phyloP scores from a whole-genome alignment of 2,797 vertebrate species.

The Sylvia borin region DNA sequence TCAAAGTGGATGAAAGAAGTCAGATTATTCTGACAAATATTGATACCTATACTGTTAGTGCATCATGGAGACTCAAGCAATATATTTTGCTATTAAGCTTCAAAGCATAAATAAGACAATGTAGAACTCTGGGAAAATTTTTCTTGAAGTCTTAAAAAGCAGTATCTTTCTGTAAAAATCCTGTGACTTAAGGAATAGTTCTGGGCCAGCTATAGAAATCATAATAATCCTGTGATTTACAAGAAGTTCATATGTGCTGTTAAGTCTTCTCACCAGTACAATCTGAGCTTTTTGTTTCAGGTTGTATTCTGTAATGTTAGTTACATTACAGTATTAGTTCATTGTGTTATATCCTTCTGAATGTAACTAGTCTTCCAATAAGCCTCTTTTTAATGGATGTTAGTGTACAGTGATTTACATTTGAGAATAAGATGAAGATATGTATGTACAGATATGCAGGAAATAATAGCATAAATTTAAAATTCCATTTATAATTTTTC shows the following conservation, averaged over 20 bases:
- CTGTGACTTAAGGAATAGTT: neutral
- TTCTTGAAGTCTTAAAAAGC: neutral
- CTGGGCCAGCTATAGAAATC: neutral
- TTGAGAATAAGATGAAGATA: neutral
- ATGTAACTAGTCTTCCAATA: neutral
- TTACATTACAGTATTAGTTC: neutral
- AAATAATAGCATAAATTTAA: neutral
- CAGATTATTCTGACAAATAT: neutral
- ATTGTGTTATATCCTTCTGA: neutral
- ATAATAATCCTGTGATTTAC: accelerated
- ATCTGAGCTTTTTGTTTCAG: neutral
- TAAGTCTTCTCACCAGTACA: neutral
- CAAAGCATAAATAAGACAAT: neutral
- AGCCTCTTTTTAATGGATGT: neutral
- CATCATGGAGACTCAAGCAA: neutral
- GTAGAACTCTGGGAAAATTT: neutral
- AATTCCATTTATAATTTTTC: neutral
- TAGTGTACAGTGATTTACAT: neutral
- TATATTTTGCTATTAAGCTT: neutral
- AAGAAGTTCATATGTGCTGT: neutral
- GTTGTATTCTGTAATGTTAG: neutral
- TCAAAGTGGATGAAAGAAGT: neutral
- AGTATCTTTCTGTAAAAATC: neutral
- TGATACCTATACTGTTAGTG: neutral
- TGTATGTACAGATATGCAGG: neutral